Base-by-base conservation (phyloP, 2,113 vertebrate genomes). In the Paramisgurnus dabryanus region DNA sequence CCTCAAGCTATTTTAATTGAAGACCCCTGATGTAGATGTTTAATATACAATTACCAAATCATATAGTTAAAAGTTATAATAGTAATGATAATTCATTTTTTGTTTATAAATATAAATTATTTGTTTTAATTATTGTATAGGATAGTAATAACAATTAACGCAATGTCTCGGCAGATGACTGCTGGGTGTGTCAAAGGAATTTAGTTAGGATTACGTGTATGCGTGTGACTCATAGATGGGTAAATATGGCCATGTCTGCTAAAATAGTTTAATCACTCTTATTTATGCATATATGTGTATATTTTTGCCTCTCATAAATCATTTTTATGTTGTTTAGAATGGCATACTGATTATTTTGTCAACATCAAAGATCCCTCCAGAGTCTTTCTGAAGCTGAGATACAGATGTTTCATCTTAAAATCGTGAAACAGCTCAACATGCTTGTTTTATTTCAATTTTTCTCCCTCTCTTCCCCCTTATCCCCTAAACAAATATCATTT, bases 401-500 rank as follows among this genome's bases (percentile, higher is more conserved):
- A 60, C 80, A 83, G 75, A 82, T 84, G 82, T 72, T 85, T 77
- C 67, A 71, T 81, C 71, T 80, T 43, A 17, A 45, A 81, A 81
- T 80, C 65, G 76, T 85, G 50, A 71, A 72, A 80, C 78, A 55
- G 67, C 66, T 72, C 79, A 66, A 79, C 58, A 79, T 78, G 65
- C 81, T 60, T 53, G 53, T 73, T 79, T 79, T 63, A 17, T 50
- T 53, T 65, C 80, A 64, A 13, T 61, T 8, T 22, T 34, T 64
- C 57, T 49, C 13, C 58, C 68, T 66, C 12, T 40, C 61, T 66
- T 27, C 40, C 66, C 22, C 67, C 74, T 71, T 81, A 81, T 85
- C 71, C 65, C 67, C 76, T 82, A 81, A 83, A 87, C 72, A 82
- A 83, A 85, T 73, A 80, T 75, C 50, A 85, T 84, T 84, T 82